phyloP scores from a whole-genome alignment of 1,140 invertebrate species.

The Oncopodura yosiiana region DNA sequence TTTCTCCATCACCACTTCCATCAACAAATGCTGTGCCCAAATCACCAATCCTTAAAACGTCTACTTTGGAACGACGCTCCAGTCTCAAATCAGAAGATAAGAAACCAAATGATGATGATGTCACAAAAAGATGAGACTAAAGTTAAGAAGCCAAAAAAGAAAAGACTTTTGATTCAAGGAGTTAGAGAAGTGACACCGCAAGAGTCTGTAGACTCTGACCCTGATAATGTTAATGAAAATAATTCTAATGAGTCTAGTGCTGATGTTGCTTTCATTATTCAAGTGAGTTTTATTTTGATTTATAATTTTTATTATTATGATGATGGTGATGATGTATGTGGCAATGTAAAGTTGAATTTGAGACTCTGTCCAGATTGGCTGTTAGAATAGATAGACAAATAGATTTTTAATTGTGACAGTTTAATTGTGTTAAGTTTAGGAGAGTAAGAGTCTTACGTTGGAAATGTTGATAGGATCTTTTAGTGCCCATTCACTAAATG shows the following conservation, averaged over 20 bases:
- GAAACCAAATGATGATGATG: background rate
- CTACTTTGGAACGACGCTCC: slow-evolving; percentile 1
- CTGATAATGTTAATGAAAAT: slow-evolving; percentile 17
- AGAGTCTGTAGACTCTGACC: background rate
- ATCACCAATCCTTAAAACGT: background rate
- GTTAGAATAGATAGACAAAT: too few relatives aligned
- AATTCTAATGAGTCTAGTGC: slow-evolving; percentile 40
- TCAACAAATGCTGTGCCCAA: slow-evolving; percentile 12
- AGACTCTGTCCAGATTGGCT: slow-evolving; percentile 27
- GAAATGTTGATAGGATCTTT: slow-evolving; percentile 41
- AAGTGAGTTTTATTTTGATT: slow-evolving; percentile 39
- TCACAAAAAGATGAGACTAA: background rate
- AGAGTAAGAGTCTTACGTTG: too few relatives aligned
- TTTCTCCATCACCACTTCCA: slow-evolving; percentile 8
- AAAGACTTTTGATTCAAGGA: slow-evolving; percentile 34
- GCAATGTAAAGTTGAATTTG: slow-evolving; percentile 7
- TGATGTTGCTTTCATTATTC: slow-evolving; percentile 50
- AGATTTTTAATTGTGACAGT: too few relatives aligned
- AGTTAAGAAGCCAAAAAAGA: slow-evolving; percentile 30
- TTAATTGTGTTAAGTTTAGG: too few relatives aligned
- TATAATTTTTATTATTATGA: background rate
- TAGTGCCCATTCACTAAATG: slow-evolving; percentile 56
- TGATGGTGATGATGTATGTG: background rate
- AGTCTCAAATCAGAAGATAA: slow-evolving; percentile 3
- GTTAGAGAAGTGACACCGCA: slow-evolving; percentile 31